These are phyloP conservation scores for Phoebastria nigripes DNA, from an alignment of 2,797 vertebrate species.

Conservation along the genomic window DNA sequence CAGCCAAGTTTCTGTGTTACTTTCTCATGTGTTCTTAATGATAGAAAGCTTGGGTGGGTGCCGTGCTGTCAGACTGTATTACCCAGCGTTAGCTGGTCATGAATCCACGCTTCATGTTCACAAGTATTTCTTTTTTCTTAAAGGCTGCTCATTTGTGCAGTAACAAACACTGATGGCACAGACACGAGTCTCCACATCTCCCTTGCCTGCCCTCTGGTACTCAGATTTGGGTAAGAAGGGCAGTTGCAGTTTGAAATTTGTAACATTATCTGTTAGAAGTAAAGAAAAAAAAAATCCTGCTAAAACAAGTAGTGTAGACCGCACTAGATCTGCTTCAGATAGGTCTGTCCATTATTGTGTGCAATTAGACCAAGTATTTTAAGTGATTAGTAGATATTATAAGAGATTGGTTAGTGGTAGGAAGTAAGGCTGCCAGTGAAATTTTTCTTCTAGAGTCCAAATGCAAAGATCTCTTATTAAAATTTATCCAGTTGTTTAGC, in stretches of 20 bases:
- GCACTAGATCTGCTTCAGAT: neutral
- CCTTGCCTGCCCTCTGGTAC: neutral
- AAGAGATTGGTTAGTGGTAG: neutral
- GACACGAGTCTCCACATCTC: neutral
- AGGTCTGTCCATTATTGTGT: neutral
- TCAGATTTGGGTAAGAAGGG: neutral
- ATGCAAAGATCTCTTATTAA: constrained; percentile 12
- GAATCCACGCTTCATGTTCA: accelerated
- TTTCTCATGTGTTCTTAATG: neutral
- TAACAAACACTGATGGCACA: neutral
- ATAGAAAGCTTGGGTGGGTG: neutral
- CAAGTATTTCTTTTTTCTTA: neutral
- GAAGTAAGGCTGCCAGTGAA: neutral
- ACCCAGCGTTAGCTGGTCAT: neutral
- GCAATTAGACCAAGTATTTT: neutral
- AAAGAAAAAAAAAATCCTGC: neutral
- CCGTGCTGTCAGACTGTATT: neutral
- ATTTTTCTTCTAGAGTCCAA: neutral
- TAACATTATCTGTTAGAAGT: neutral
- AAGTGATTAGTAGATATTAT: neutral
- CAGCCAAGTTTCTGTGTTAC: neutral
- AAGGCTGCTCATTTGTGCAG: neutral
- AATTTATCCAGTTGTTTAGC: constrained; percentile 18
- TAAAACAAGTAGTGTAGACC: neutral
- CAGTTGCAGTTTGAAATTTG: neutral